These are phyloP conservation scores for Auanema freiburgensis DNA, from an alignment of 2,888 invertebrate genomes.

Conservation along the genomic window DNA sequence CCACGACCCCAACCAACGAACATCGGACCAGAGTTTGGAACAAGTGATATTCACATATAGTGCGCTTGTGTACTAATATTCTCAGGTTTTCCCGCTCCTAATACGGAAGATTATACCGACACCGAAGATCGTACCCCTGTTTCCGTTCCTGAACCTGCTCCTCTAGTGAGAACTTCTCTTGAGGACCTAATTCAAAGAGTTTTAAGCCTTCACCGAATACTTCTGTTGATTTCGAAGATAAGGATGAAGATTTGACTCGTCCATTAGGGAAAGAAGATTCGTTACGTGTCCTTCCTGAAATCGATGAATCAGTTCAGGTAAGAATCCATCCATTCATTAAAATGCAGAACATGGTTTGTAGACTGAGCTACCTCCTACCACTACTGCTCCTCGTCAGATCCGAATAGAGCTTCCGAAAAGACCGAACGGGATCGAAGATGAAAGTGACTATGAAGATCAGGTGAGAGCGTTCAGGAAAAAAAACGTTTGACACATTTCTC, in stretches of 20 bases:
- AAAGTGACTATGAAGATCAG: constrained; percentile 31
- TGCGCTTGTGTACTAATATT: not conserved
- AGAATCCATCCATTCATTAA: not conserved
- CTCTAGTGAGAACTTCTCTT: not conserved
- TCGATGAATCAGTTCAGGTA: not conserved
- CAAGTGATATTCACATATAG: constrained; percentile 15
- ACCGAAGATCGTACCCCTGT: constrained; percentile 27
- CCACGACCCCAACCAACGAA: constrained; percentile 9
- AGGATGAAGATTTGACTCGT: constrained; percentile 8
- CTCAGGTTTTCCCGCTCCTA: constrained; percentile 36
- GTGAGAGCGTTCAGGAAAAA: not conserved
- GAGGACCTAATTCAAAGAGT: too few species aligned
- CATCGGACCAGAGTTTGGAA: constrained; percentile 43
- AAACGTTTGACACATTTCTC: not conserved
- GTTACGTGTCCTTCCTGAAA: not conserved
- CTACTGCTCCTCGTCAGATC: constrained; percentile 27
- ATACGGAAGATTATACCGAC: constrained; percentile 41
- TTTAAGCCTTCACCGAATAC: constrained; percentile 6
- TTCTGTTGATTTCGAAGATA: constrained; percentile 11
- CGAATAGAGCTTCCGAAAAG: constrained; percentile 35
- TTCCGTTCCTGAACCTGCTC: not conserved
- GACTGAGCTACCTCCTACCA: constrained; percentile 16
- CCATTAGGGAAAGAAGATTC: constrained; percentile 12
- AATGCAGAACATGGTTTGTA: constrained; percentile 13
- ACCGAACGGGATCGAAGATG: constrained; percentile 11